These are phyloP conservation scores for Cephalotes varians DNA, from an alignment of 2,888 invertebrate genomes.

Conservation along the genomic window DNA sequence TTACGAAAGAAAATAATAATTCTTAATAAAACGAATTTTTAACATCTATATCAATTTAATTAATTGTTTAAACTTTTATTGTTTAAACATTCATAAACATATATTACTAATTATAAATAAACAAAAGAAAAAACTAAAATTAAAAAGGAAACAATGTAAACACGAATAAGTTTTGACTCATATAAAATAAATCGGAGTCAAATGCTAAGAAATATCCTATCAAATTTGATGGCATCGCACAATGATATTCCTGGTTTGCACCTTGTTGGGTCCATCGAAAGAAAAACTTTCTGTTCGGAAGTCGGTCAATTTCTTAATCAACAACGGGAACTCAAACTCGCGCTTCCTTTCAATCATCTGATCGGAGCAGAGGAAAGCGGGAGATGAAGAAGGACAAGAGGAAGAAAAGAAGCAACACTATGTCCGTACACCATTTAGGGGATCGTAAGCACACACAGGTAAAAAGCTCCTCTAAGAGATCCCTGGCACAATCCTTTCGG, in stretches of 20 bases:
- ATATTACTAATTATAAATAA: not conserved
- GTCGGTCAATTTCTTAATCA: not conserved
- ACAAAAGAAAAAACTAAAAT: not conserved
- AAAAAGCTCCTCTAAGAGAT: not conserved
- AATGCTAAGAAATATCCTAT: not conserved
- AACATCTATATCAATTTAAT: not conserved
- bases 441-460: constrained; percentile 45
- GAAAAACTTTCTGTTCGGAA: not conserved
- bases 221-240: constrained; percentile 7
- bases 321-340: not conserved
- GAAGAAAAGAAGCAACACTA: constrained; percentile 33
- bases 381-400: constrained; percentile 21
- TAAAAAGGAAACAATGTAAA: not conserved
- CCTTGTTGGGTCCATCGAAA: not conserved
- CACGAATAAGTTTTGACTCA: not conserved
- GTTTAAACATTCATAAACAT: not conserved
- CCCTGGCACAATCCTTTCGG: constrained; percentile 32
- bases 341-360: not conserved
- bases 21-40: not conserved
- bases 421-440: constrained; percentile 29
- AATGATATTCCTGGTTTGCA: constrained; percentile 22
- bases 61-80: not conserved
- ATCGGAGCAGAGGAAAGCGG: not conserved
- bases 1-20: not conserved
- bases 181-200: not conserved